Evolutionary conservation across 2,888 invertebrate species (phyloP).

Genomic region (Dione vanillae): DNA sequence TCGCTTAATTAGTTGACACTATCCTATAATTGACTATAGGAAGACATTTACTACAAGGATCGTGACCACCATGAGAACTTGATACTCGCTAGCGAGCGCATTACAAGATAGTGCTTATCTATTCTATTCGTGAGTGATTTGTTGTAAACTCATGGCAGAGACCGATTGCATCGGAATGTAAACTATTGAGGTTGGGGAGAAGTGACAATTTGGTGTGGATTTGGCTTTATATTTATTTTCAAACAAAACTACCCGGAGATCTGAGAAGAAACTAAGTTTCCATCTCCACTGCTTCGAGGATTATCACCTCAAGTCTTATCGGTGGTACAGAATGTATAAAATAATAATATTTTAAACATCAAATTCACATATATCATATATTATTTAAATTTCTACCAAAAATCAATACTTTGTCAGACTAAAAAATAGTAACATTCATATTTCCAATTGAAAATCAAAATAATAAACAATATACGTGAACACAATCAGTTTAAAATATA

Average conservation of each 20-base stretch:
- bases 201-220: slow-evolving; percentile 54
- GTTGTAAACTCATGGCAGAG: background rate
- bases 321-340: slow-evolving; percentile 48
- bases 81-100: too few relatives aligned
- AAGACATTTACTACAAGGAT: slow-evolving; percentile 58
- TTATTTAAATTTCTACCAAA: slow-evolving; percentile 2
- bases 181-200: slow-evolving; percentile 39
- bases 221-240: slow-evolving; percentile 56
- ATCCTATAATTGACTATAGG: slow-evolving; percentile 55
- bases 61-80: slow-evolving; percentile 9
- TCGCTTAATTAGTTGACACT: slow-evolving; percentile 28
- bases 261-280: slow-evolving; percentile 58
- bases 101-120: background rate
- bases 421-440: too few relatives aligned
- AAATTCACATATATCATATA: slow-evolving; percentile 14
- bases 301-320: slow-evolving; percentile 52
- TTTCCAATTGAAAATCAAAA: background rate
- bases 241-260: slow-evolving; percentile 50
- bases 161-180: slow-evolving; percentile 56
- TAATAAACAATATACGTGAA: slow-evolving; percentile 16
- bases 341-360: slow-evolving; percentile 31
- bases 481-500: slow-evolving; percentile 5
- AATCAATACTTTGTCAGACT: background rate
- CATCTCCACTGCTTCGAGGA: slow-evolving; percentile 52
- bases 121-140: background rate